phyloP scores from a whole-genome alignment of 2,888 invertebrate genomes.

The Eurois occulta region DNA sequence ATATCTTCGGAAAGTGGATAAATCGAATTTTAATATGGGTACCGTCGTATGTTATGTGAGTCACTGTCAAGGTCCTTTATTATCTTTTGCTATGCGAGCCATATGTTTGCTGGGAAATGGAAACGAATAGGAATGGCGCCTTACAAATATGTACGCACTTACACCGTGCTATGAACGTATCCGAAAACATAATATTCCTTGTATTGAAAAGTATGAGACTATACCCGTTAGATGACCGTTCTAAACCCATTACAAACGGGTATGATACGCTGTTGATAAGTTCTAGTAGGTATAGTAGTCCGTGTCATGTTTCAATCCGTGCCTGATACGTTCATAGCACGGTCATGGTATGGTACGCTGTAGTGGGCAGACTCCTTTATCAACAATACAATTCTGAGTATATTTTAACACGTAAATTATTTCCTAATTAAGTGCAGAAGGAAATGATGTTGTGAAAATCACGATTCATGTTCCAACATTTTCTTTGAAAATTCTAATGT shows the following conservation, averaged over 20 bases:
- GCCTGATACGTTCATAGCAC: too few relatives aligned
- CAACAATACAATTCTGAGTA: neutral
- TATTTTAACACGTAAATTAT: neutral
- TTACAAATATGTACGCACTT: neutral
- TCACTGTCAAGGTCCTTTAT: conserved; percentile 1
- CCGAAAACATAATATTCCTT: too few relatives aligned
- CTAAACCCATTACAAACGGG: too few relatives aligned
- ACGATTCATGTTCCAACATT: neutral
- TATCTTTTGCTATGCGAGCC: neutral
- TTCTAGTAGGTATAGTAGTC: too few relatives aligned
- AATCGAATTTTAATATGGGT: conserved; percentile 8
- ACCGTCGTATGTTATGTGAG: neutral
- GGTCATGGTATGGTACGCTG: too few relatives aligned
- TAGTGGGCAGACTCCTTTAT: neutral
- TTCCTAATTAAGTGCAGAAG: neutral
- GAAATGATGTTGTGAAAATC: neutral
- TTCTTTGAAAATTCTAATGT: neutral
- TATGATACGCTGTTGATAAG: too few relatives aligned
- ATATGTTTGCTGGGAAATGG: neutral
- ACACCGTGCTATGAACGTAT: too few relatives aligned
- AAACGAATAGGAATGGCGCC: neutral
- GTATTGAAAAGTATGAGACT: too few relatives aligned
- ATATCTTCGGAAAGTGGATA: conserved; percentile 30
- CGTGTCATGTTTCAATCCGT: too few relatives aligned
- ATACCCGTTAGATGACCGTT: too few relatives aligned